A percentile compares a stretch with the other conserved stretches of the same genome.
Conservation (phyloP, 2,113 vertebrate species). For the human region GRCh38 chr15:69467501-69468000, state of each 20-base stretch:
- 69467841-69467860: conserved; percentile 66
- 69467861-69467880: conserved; percentile 75
- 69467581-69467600: neutral
- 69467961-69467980: conserved; percentile 77
- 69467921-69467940: conserved; percentile 82
- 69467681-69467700: neutral
- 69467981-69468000: conserved; percentile 80
- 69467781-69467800: neutral
- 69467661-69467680: neutral
- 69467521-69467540: neutral
- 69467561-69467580: neutral
- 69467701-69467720: neutral
- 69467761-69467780: neutral
- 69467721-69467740: neutral
- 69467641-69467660: neutral
- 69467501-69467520: neutral
- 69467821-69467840: neutral
- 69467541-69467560: neutral
- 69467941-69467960: conserved; percentile 79
- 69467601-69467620: no score
- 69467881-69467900: conserved; percentile 80
- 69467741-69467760: neutral
- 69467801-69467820: conserved; percentile 6
- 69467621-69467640: neutral
- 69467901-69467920: conserved; percentile 80